phyloP scores from a whole-genome alignment of 53 echinoderm and acorn worm species.

The Holothuria scabra region DNA sequence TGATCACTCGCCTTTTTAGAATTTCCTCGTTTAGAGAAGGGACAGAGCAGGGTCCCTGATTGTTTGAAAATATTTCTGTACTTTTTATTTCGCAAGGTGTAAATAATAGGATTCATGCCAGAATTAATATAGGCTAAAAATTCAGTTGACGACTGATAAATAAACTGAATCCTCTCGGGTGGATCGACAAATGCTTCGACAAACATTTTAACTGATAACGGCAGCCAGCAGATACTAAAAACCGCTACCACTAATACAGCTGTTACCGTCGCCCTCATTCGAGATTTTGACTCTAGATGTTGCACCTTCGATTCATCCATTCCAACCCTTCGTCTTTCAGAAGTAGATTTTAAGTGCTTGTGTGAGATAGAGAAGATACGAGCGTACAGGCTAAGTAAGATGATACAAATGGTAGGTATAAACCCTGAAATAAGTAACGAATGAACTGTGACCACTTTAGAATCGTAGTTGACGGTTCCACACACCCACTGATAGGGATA shows the following conservation, averaged over 20 bases:
- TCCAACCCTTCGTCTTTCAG: neutral
- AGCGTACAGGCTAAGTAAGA: neutral
- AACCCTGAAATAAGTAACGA: neutral
- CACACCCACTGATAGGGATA: slow-evolving; percentile 39
- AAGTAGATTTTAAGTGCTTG: slow-evolving; percentile 10
- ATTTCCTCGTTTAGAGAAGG: neutral
- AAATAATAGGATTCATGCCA: slow-evolving; percentile 32
- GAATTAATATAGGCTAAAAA: neutral
- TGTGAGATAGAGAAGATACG: slow-evolving; percentile 24
- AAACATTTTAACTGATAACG: slow-evolving; percentile 6
- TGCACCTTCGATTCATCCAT: slow-evolving; percentile 6
- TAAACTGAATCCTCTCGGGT: neutral
- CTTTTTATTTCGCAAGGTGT: slow-evolving; percentile 13
- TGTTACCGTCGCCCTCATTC: slow-evolving; percentile 28
- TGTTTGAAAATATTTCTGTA: slow-evolving; percentile 6
- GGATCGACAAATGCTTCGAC: slow-evolving; percentile 10
- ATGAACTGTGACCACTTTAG: neutral
- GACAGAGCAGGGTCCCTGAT: neutral
- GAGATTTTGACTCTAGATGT: slow-evolving; percentile 4
- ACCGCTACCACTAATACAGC: slow-evolving; percentile 20
- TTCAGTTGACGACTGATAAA: neutral
- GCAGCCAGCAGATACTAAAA: slow-evolving; percentile 42
- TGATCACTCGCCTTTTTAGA: too few relatives aligned
- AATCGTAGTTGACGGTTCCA: neutral
- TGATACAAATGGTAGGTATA: neutral